phyloP scores from a whole-genome alignment of 2,113 vertebrate genomes.

The Anser cygnoides region DNA sequence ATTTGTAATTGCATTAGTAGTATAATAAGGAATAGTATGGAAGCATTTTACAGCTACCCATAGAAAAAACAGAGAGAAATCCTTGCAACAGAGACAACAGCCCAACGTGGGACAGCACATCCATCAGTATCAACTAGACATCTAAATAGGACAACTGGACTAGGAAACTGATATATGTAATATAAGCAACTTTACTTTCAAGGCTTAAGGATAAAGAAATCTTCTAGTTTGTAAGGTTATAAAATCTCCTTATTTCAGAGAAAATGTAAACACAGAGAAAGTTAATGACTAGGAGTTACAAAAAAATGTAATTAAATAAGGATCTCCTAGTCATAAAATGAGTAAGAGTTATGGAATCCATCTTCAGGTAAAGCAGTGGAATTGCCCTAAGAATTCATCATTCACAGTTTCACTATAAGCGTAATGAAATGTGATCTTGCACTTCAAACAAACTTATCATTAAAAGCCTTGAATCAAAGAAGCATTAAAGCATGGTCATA shows the following conservation, averaged over 20 bases:
- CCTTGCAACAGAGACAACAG: neutral
- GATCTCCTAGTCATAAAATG: neutral
- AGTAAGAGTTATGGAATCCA: neutral
- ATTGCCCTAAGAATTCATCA: neutral
- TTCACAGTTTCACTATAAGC: neutral
- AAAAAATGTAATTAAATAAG: neutral
- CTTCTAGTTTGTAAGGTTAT: neutral
- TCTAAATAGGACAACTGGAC: neutral
- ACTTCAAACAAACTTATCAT: slow-evolving; percentile 24
- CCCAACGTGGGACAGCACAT: neutral
- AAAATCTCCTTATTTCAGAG: neutral
- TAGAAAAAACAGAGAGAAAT: neutral
- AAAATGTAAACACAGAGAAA: neutral
- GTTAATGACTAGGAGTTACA: neutral
- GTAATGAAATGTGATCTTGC: slow-evolving; percentile 6
- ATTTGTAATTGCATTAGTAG: neutral
- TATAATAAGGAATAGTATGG: neutral
- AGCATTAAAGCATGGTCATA: neutral
- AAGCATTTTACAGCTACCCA: neutral
- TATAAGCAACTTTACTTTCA: neutral
- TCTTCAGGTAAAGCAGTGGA: neutral
- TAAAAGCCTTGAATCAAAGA: slow-evolving; percentile 28
- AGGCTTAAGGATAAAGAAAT: neutral
- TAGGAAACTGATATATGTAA: neutral
- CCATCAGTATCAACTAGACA: neutral